A percentile compares a stretch with the other conserved stretches of the same genome.
Evolutionary conservation across 2,888 invertebrate species (phyloP).

Genomic region (Plebejus anna): DNA sequence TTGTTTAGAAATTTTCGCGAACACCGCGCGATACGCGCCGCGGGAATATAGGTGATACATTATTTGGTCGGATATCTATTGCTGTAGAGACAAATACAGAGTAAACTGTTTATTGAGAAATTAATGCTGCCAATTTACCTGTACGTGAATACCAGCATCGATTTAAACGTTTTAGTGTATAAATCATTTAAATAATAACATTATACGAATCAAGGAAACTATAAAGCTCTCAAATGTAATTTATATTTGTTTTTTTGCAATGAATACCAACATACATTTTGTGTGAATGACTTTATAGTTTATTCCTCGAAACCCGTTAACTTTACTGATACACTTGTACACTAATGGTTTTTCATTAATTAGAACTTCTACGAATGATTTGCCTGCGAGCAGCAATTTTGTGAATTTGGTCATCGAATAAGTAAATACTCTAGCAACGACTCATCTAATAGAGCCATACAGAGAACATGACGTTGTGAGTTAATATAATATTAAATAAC

Average conservation of each 20-base stretch:
- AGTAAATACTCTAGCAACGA: neutral
- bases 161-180: neutral
- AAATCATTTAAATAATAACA: neutral
- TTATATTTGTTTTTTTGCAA: too few species aligned
- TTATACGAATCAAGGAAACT: neutral
- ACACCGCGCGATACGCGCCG: neutral
- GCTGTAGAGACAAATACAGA: neutral
- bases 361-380: neutral
- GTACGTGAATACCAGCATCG: neutral
- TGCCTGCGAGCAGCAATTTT: neutral
- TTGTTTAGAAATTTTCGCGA: constrained; percentile 20
- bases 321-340: neutral
- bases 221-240: too few species aligned
- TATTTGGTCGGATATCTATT: neutral
- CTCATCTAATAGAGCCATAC: neutral
- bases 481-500: neutral
- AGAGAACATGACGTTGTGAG: neutral
- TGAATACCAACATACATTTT: neutral
- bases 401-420: neutral
- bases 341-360: neutral
- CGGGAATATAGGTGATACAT: neutral
- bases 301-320: neutral
- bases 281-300: neutral
- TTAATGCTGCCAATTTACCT: neutral
- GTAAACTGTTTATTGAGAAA: neutral